A percentile compares a stretch with the other conserved stretches of the same genome.
phyloP scores from a whole-genome alignment of 2,113 vertebrate genomes.

The Sialia sialis region DNA sequence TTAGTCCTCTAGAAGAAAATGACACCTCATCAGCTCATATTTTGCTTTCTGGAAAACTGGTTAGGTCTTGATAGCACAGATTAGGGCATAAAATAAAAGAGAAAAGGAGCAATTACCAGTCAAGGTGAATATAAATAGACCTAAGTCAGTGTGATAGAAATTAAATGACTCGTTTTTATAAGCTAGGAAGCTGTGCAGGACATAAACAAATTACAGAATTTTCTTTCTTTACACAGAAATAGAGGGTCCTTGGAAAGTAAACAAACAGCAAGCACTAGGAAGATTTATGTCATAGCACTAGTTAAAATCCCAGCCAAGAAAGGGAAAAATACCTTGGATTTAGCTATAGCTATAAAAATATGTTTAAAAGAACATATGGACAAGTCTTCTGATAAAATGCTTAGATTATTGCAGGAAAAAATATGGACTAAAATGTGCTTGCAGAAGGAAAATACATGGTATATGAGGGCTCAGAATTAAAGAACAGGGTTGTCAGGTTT shows the following conservation, averaged over 20 bases:
- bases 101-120: slow-evolving; percentile 4
- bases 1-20: not conserved
- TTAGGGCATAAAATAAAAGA: not conserved
- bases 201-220: slow-evolving; percentile 13
- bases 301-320: slow-evolving; percentile 24
- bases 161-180: slow-evolving; percentile 18
- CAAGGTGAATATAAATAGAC: slow-evolving; percentile 30
- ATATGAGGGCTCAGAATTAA: not conserved
- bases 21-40: not conserved
- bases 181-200: not conserved
- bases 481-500: not conserved
- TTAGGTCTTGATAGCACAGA: not conserved
- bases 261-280: not conserved
- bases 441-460: not conserved
- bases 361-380: slow-evolving; percentile 31
- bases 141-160: slow-evolving; percentile 26
- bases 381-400: not conserved
- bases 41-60: not conserved
- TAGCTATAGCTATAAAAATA: slow-evolving; percentile 22
- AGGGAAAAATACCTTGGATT: slow-evolving; percentile 15
- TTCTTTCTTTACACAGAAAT: not conserved
- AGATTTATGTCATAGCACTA: slow-evolving; percentile 4
- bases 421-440: not conserved
- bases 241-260: slow-evolving; percentile 15
- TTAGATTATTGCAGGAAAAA: not conserved